A percentile compares a stretch with the other conserved stretches of the same genome.
Evolutionary conservation across 2,797 vertebrate species (phyloP).

Genomic region (Remorina albescens): DNA sequence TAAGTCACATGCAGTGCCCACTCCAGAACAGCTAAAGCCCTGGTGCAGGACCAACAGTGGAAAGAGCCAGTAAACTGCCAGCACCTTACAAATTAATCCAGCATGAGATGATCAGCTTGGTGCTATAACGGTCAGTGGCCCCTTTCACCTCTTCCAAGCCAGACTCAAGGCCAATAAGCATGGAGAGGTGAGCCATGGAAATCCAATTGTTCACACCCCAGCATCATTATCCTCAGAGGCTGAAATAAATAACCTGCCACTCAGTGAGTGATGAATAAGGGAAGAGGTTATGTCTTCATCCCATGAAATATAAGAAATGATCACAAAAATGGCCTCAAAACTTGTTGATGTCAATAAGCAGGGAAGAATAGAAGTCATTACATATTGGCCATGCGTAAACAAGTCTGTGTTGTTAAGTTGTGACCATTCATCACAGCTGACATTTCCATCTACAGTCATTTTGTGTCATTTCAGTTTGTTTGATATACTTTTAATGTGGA

Average conservation of each 20-base stretch:
- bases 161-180: constrained; percentile 11
- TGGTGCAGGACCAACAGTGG: constrained; percentile 16
- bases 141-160: constrained; percentile 26
- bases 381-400: neutral
- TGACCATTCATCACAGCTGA: neutral
- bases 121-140: constrained; percentile 34
- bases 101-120: constrained; percentile 63
- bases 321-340: no score
- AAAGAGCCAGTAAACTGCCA: constrained; percentile 51
- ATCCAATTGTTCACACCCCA: constrained; percentile 36
- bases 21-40: constrained; percentile 7
- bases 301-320: neutral
- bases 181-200: constrained; percentile 17
- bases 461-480: neutral
- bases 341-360: no score
- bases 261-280: constrained; percentile 9
- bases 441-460: neutral
- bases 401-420: neutral
- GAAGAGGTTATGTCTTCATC: neutral
- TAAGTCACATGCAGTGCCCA: neutral
- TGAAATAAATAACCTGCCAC: constrained; percentile 28
- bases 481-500: neutral
- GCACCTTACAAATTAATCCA: constrained; percentile 50
- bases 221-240: constrained; percentile 30
- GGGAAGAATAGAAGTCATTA: neutral